These are phyloP conservation scores for Zenarchopterus dispar DNA, from an alignment of 2,797 vertebrate species.

Conservation along the genomic window DNA sequence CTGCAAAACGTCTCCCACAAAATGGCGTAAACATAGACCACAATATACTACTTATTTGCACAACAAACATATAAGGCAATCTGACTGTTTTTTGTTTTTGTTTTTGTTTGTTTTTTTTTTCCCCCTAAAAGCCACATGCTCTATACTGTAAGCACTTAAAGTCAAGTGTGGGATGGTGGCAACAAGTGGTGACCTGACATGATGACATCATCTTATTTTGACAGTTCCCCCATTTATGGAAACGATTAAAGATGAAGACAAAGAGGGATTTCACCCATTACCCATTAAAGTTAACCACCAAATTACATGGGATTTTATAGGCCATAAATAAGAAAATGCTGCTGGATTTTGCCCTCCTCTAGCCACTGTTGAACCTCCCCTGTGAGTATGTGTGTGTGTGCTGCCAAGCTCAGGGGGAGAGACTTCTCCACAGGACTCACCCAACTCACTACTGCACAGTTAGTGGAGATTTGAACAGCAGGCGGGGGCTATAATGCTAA, in stretches of 20 bases:
- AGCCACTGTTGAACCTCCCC: constrained; percentile 72
- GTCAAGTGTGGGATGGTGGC: constrained; percentile 66
- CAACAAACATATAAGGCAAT: too few species aligned
- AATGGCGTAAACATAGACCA: constrained; percentile 45
- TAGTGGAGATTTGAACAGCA: constrained; percentile 34
- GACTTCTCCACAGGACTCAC: constrained; percentile 57
- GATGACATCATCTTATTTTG: constrained; percentile 77
- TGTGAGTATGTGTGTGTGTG: constrained; percentile 37
- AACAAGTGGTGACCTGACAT: constrained; percentile 70
- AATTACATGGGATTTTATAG: constrained; percentile 81
- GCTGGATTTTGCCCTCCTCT: constrained; percentile 70
- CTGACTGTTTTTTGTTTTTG: too few species aligned
- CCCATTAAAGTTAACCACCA: constrained; percentile 81
- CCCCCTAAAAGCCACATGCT: constrained; percentile 26
- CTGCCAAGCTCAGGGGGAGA: constrained; percentile 71
- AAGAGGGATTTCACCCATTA: constrained; percentile 81
- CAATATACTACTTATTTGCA: constrained; percentile 24
- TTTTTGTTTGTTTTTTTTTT: background rate
- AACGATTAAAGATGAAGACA: constrained; percentile 78
- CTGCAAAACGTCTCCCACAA: constrained; percentile 31
- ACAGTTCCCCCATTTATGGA: constrained; percentile 78
- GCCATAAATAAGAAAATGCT: constrained; percentile 79
- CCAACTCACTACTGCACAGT: constrained; percentile 41
- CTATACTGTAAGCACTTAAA: constrained; percentile 38
- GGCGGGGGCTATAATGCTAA: constrained; percentile 7